Base-by-base conservation (phyloP, 2,113 vertebrate genomes). In the Cranoglanis bouderius region DNA sequence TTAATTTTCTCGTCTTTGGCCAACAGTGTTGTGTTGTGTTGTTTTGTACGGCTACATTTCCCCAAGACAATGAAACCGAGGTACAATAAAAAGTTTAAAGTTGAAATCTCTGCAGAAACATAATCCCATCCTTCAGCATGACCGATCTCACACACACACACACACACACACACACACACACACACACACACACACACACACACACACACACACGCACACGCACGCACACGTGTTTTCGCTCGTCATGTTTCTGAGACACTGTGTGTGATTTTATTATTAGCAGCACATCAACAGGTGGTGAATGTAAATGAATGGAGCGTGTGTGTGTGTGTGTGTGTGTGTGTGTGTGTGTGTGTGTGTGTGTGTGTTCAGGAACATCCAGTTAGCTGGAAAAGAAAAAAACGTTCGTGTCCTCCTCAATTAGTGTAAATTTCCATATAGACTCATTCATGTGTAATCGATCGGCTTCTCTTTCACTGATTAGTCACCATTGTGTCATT, bases 251-350 rank as follows among this genome's bases (percentile, higher is more conserved):
- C 38, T 24, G 16, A 72, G 70, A 72, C 35, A 21, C 18, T 40
- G 70, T 43, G 74, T 77, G 43, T 78, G 43, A 49, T 29, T 63
- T 84, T 63, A 63, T 65, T 63, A 46, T 46, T 65, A 84, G 82
- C 82, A 65, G 38, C 26, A 65, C 8, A 70, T 49, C 61, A 85
- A 32, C 29, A 38, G 46, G 61, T 85, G 83, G 6, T 70, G 83
- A 70, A 67, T 87, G 74, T 80, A 32, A 49, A 24, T 29, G 49
- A 43, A 4, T 43, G 19, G n/a, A 55, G 35, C 38, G 67, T 74
- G 70, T 74, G 38, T 74, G 70, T 74, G 70, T 72, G 32, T 72
- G 32, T 72, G 70, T 40, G 70, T 40, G 35, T 40, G 70, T 65
- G 63, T 4, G 29, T n/a, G 29, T 3, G 4, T 32, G 24, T 13